These are phyloP conservation scores for Heliconius himera DNA, from an alignment of 1,140 invertebrate species.

Conservation along the genomic window DNA sequence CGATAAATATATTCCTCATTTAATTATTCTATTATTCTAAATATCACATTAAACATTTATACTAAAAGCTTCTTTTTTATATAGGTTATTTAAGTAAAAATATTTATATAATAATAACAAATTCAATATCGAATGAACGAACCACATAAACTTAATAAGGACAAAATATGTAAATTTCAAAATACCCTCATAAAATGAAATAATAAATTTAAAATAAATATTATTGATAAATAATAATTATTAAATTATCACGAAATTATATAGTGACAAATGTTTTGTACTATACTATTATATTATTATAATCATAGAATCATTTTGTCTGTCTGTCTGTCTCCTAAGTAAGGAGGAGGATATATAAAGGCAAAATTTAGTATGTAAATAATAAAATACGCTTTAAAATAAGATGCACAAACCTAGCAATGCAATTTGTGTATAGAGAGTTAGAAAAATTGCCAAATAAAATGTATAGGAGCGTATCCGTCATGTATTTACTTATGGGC, in stretches of 20 bases:
- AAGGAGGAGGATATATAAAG: background rate
- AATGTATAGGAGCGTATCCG: slow-evolving; percentile 39
- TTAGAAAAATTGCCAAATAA: slow-evolving; percentile 62
- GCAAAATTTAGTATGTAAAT: slow-evolving; percentile 46
- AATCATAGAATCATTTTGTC: background rate
- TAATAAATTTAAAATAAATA: slow-evolving; percentile 46
- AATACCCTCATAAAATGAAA: background rate
- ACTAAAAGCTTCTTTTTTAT: no score
- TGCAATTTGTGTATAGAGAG: slow-evolving; percentile 55
- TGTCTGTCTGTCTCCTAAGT: background rate
- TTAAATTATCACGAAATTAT: slow-evolving; percentile 59
- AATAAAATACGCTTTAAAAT: slow-evolving; percentile 54
- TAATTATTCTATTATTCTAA: no score
- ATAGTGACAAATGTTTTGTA: slow-evolving; percentile 71
- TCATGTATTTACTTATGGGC: background rate
- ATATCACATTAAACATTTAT: no score
- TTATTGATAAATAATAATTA: slow-evolving; percentile 40
- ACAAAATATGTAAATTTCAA: slow-evolving; percentile 50
- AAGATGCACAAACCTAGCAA: slow-evolving; percentile 55
- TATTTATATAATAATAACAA: no score
- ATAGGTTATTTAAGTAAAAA: no score
- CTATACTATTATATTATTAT: slow-evolving; percentile 45
- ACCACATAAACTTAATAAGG: slow-evolving; percentile 18
- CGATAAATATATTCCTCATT: background rate
- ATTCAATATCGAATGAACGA: slow-evolving; percentile 15